Conservation (phyloP, 2,888 invertebrate species). For the Sturmia bella region DNA sequence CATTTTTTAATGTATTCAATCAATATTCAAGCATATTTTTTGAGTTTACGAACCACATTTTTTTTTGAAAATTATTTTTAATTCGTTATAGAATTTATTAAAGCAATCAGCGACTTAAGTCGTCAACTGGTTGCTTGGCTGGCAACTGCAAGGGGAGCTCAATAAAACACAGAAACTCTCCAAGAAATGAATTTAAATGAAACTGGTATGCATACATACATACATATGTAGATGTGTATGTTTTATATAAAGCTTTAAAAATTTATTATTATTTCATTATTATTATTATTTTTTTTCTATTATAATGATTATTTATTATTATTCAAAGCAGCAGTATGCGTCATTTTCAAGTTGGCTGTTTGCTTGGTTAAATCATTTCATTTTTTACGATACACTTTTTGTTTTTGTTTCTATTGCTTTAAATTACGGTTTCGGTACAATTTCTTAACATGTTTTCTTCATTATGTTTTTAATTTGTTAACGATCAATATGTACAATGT, state of each 20-base stretch:
- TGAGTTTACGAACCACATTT: neutral
- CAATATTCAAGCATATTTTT: neutral
- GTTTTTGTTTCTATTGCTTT: constrained; percentile 25
- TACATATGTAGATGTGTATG: too few species aligned
- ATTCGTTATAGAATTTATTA: constrained; percentile 3
- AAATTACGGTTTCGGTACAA: constrained; percentile 34
- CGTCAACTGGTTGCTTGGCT: neutral
- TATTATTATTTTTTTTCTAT: constrained; percentile 19
- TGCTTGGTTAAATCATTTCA: constrained; percentile 27
- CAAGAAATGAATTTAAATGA: constrained; percentile 2
- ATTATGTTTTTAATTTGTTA: constrained; percentile 64
- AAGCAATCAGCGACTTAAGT: constrained; percentile 12
- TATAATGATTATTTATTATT: constrained; percentile 29
- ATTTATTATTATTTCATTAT: constrained; percentile 26
- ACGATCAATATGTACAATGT: constrained; percentile 54
- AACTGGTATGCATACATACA: neutral
- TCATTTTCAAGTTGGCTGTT: constrained; percentile 23
- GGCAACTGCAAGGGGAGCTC: neutral
- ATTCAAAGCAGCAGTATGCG: constrained; percentile 44
- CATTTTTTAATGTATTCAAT: neutral
- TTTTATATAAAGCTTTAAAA: neutral
- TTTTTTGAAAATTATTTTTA: constrained; percentile 29
- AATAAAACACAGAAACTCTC: constrained; percentile 6
- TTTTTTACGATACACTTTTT: constrained; percentile 14
- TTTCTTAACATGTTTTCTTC: constrained; percentile 55